phyloP scores from a whole-genome alignment of 2,888 invertebrate species.

The Operophtera brumata region DNA sequence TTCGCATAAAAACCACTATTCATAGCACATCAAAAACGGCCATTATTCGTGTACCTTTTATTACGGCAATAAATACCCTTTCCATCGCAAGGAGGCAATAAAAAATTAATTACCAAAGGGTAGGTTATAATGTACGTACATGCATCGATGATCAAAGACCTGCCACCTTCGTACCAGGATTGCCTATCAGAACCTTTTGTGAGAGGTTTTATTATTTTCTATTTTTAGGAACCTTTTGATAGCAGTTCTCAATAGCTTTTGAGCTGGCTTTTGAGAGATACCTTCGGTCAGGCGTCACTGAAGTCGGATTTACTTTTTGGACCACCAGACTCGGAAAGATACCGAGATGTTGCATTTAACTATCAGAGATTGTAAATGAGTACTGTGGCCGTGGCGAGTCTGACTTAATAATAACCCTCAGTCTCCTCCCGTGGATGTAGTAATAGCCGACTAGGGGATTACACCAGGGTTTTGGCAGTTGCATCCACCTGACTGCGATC shows the following conservation, averaged over 20 bases:
- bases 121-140: slow-evolving; percentile 9
- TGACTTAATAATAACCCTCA: too few species aligned
- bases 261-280: too few species aligned
- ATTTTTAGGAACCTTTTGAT: slow-evolving; percentile 19
- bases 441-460: too few species aligned
- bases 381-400: too few species aligned
- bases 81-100: slow-evolving; percentile 26
- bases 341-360: too few species aligned
- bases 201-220: slow-evolving; percentile 21
- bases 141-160: slow-evolving; percentile 31
- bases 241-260: not conserved
- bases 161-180: slow-evolving; percentile 34
- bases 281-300: too few species aligned
- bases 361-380: too few species aligned
- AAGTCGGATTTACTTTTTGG: too few species aligned
- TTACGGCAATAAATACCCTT: slow-evolving; percentile 32
- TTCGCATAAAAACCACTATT: slow-evolving; percentile 24
- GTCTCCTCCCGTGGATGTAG: too few species aligned
- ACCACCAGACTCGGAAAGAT: too few species aligned
- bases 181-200: slow-evolving; percentile 34
- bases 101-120: slow-evolving; percentile 32
- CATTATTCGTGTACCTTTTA: slow-evolving; percentile 29
- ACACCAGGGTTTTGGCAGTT: too few species aligned
- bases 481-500: too few species aligned
- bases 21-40: slow-evolving; percentile 24